Evolutionary conservation across 2,888 invertebrate genomes (phyloP), one percentile per base, ranked within the genome.

Genomic region (Aleiodes testaceus): DNA sequence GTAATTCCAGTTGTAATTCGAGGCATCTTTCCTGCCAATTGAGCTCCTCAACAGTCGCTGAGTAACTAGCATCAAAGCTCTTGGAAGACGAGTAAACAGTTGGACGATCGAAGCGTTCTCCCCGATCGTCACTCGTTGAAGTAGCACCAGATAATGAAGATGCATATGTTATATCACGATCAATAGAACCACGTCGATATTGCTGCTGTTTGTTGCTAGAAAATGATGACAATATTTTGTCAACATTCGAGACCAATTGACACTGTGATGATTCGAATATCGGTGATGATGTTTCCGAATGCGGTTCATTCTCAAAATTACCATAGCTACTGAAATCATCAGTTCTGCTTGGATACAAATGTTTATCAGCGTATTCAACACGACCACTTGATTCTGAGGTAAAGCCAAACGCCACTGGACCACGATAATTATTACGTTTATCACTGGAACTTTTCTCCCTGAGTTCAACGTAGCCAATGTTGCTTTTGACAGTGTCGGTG

Each of bases 21-120:
- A 95, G 87, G 84, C 96, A 97, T 70, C 95, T 90, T 88, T 96
- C 95, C 88, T 96, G 95, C 97, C 96, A 97, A 88, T 95, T 95
- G 82, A 95, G 91, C 71, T 87, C 86, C 75, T 87, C 87, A 64
- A 84, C 84, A 12, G 82, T 82, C 69, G 78, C 82, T 20, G 85
- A 79, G 76, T 85, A 85, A 5, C 84, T 84, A 22, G 73, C 74
- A 52, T 84, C 86, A 76, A 85, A 86, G 77, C 86, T 85, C 77
- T 86, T 86, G 49, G 86, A 84, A 9, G 85, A 79, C 2, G 81
- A 80, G 70, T 84, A 86, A 68, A 73, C 74, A 1, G 79, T 77
- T 49, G 80, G 81, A n/a, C 78, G 69, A 47, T 82, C 71, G 81
- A 84, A 79, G 87, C 88, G 77, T 81, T 87, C 85, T 87, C 88